A percentile compares a stretch with the other conserved stretches of the same genome.
Conservation (phyloP, 2,797 vertebrate species). For the Pipistrellus pygmaeus region DNA sequence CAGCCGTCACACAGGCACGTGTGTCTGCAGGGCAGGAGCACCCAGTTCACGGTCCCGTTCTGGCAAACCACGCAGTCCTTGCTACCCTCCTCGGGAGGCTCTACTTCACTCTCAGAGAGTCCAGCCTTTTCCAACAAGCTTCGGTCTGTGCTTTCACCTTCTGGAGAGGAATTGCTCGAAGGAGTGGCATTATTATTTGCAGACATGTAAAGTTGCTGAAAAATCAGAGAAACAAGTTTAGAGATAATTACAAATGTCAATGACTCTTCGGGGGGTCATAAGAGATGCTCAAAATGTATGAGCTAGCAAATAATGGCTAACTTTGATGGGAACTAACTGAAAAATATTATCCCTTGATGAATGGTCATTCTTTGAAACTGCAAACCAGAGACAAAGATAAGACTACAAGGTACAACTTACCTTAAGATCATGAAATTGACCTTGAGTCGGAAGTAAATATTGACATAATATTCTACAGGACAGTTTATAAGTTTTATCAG, state of each 20-base stretch:
- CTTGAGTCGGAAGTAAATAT: slow-evolving; percentile 94
- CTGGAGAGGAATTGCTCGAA: neutral
- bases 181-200: slow-evolving; percentile 85
- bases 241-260: slow-evolving; percentile 54
- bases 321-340: slow-evolving; percentile 45
- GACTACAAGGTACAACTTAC: slow-evolving; percentile 82
- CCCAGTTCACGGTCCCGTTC: slow-evolving; percentile 94
- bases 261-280: neutral
- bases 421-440: slow-evolving; percentile 96
- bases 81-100: slow-evolving; percentile 81
- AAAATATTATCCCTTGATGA: slow-evolving; percentile 54
- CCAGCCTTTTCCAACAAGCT: slow-evolving; percentile 85
- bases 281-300: slow-evolving; percentile 50
- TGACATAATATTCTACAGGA: slow-evolving; percentile 94
- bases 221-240: slow-evolving; percentile 64
- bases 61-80: slow-evolving; percentile 98
- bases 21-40: slow-evolving; percentile 96
- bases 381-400: slow-evolving; percentile 65
- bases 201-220: slow-evolving; percentile 98
- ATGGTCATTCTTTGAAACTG: slow-evolving; percentile 62
- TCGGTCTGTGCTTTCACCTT: slow-evolving; percentile 74
- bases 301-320: slow-evolving; percentile 48
- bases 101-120: slow-evolving; percentile 81
- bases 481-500: slow-evolving; percentile 93
- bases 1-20: slow-evolving; percentile 95